Evolutionary conservation across 37 sponge, comb jelly and placozoan species (phyloP).

Genomic region (Ephydatia muelleri): DNA sequence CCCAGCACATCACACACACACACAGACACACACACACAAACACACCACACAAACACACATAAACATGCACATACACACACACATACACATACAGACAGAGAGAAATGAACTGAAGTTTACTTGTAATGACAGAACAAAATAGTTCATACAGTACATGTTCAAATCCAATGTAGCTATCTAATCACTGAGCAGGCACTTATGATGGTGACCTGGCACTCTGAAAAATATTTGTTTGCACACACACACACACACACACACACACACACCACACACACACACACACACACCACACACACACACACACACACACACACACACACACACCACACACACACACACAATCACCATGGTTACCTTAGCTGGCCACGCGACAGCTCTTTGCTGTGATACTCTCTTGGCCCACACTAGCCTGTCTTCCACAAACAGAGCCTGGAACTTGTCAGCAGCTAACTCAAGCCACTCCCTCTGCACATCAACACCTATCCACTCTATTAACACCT

Average conservation of each 20-base stretch:
- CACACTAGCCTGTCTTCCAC: conserved; percentile 65
- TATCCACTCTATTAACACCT: conserved; percentile 72
- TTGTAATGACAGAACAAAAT: too few species aligned
- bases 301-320: too few species aligned
- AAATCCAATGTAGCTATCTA: too few species aligned
- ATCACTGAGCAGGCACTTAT: too few species aligned
- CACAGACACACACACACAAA: too few species aligned
- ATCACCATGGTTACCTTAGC: conserved; percentile 44
- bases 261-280: conserved; percentile 10
- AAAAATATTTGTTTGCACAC: neutral
- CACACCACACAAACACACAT: too few species aligned
- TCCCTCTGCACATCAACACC: conserved; percentile 37
- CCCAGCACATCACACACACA: too few species aligned
- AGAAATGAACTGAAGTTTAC: neutral
- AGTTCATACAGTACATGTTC: too few species aligned
- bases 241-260: neutral
- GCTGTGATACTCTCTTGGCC: conserved; percentile 63
- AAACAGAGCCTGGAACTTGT: conserved; percentile 48
- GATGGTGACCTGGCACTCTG: too few species aligned
- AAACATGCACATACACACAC: too few species aligned
- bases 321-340: neutral
- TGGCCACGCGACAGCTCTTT: conserved; percentile 75
- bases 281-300: too few species aligned
- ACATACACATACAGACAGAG: too few species aligned
- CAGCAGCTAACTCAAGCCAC: conserved; percentile 49